Base-by-base conservation (phyloP, 2,888 invertebrate genomes). In the Synergus japonicus region DNA sequence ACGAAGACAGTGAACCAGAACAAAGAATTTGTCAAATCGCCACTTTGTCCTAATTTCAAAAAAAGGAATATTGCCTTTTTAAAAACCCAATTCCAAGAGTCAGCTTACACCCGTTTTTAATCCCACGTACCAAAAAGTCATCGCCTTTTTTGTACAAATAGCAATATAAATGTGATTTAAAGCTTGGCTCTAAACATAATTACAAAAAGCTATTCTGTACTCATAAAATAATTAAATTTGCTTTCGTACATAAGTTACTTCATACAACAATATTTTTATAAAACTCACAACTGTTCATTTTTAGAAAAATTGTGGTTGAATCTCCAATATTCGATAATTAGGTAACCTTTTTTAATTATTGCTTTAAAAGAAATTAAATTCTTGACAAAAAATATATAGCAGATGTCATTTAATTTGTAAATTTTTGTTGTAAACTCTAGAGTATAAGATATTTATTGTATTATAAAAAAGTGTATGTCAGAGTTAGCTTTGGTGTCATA, bases 1-100 rank as follows among this genome's bases (percentile, higher is more conserved):
- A 90, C 79, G 90, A 90, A 78, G 90, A 90, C 82, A 91, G 90
- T 82, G 90, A 90, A 81, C 86, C 86, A 37, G 91, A 90, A 83
- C 90, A 88, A 83, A 88, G 88, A 78, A 89, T 86, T 22, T 91
- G 91, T 84, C 90, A 90, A 79, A 90, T 90, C 67, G 89, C 91
- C 22, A 90, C 90, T 65, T 80, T 90, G 73, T 91, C 90, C 83
- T 90, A 90, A 37, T 77, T n/a, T 9, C 15, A 41, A 1, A 76
- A 76, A 15, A 37, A 76, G 54, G 15, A 58, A 29, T 22, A 22
- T 76, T 13, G 63, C 18, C 13, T 76, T 22, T 18, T 46, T 15
- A 41, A 76, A 63, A 60, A 1, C 10, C n/a, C 46, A 7, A n/a
- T 44, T 73, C 43, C 73, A n/a, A 73, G 43, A 54, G 37, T 10